Percentiles rank a stretch among this genome's conserved stretches.
These are phyloP conservation scores for Chaetorhynchus papuensis DNA, from an alignment of 2,113 vertebrate species.

Conservation along the genomic window DNA sequence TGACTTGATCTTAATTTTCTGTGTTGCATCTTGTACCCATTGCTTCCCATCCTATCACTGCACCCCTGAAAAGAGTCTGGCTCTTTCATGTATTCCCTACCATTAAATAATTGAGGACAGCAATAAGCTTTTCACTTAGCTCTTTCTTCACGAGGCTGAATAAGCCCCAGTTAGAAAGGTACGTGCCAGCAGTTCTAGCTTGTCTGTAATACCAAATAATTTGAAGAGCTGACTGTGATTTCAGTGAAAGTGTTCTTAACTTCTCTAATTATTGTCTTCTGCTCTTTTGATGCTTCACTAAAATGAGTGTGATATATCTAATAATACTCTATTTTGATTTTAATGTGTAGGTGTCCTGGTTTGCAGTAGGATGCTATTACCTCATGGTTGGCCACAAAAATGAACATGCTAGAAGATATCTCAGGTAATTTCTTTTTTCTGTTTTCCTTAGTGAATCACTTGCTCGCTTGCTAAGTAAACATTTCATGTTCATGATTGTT, in stretches of 20 bases:
- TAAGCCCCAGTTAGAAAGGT: background rate
- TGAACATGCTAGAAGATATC: slow-evolving; percentile 92
- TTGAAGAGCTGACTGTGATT: background rate
- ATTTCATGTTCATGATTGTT: background rate
- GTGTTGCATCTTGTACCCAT: background rate
- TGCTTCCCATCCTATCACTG: background rate
- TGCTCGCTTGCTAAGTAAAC: background rate
- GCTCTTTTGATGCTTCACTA: background rate
- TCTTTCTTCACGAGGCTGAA: background rate
- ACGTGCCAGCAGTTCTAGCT: background rate
- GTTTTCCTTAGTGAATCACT: background rate
- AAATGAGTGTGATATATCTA: background rate
- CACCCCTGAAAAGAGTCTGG: background rate
- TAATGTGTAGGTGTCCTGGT: slow-evolving; percentile 90
- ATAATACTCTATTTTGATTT: background rate
- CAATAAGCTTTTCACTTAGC: background rate
- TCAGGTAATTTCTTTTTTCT: slow-evolving; percentile 78
- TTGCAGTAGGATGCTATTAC: slow-evolving; percentile 98
- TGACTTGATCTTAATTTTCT: background rate
- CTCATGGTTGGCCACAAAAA: slow-evolving; percentile 99
- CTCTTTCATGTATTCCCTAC: background rate
- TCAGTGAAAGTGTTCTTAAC: background rate
- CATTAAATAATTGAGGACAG: background rate
- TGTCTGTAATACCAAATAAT: background rate
- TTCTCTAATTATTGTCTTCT: background rate